A percentile compares a stretch with the other conserved stretches of the same genome.
These are phyloP conservation scores for Sapayoa aenigma DNA, from an alignment of 2,113 vertebrate species.

Conservation along the genomic window DNA sequence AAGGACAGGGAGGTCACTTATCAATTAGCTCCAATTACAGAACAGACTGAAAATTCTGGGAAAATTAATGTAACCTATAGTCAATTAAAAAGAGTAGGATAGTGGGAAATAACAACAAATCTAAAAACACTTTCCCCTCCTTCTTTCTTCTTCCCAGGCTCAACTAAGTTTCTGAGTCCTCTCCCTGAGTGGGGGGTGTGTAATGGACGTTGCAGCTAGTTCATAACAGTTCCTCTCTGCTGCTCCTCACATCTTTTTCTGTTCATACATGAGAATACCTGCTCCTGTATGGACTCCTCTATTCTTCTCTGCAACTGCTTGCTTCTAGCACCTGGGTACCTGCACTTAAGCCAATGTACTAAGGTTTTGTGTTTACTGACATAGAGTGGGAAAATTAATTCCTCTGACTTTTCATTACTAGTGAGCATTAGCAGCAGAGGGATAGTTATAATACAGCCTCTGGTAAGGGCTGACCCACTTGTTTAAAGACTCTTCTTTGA, in stretches of 20 bases:
- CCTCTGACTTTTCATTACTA: neutral
- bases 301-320: neutral
- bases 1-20: neutral
- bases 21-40: neutral
- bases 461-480: neutral
- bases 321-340: neutral
- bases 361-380: neutral
- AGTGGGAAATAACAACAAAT: neutral
- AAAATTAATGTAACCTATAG: neutral
- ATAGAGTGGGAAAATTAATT: neutral
- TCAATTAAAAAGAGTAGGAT: neutral
- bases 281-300: rapidly evolving
- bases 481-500: neutral
- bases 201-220: neutral
- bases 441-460: neutral
- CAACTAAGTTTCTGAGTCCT: neutral
- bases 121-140: neutral
- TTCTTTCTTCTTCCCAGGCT: neutral
- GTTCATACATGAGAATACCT: neutral
- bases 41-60: neutral
- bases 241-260: neutral
- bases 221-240: neutral
- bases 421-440: neutral
- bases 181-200: rapidly evolving
- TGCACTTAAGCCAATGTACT: neutral